Base-by-base conservation (phyloP, 2,888 invertebrate genomes). In the Elgonia sp. region DNA sequence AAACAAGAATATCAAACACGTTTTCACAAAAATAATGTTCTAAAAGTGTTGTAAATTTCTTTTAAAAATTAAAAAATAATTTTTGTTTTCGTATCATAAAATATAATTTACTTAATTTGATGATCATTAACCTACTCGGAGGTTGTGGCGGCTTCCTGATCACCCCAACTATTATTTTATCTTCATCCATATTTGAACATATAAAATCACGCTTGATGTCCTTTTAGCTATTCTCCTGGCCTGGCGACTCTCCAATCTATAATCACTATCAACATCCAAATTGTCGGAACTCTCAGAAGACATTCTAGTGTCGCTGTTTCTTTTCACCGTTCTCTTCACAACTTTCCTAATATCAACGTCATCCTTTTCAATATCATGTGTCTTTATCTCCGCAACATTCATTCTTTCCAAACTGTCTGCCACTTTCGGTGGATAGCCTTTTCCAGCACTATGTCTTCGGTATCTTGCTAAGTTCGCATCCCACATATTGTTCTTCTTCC, bases 261-360 rank as follows among this genome's bases (percentile, higher is more conserved):
- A 88, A 70, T 86, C 88, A 53, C 93, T 93, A 1, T 94, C 94
- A 12, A 92, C 79, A 9, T 94, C 94, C 10, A 93, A 88, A 82
- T 93, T 94, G n/a, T 94, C 94, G 29, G 94, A 94, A 65, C 94
- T 94, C 63, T 93, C 94, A 7, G 94, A 94, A 0, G 93, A 94
- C 60, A 93, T 91, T 55, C 88, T 82, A 12, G 82, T 82, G 1
- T 91, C 87, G 0, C 89, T 86, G 60, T 94, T 91, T 42, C 93
- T 93, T 55, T 81, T 87, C 40, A 77, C 79, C 9, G 55, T 53
- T 16, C 83, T 82, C 12, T 62, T 84, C 0, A 39, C 55, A 8
- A n/a, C 60, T 18, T 86, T 88, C n/a, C 50, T 77, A 8, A 81
- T 9, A 0, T 87, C 84, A 46, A 79, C 70, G 0, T 80, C 89